Evolutionary conservation across 1,140 invertebrate genomes (phyloP).

Genomic region (Tetramorium parvispinum): DNA sequence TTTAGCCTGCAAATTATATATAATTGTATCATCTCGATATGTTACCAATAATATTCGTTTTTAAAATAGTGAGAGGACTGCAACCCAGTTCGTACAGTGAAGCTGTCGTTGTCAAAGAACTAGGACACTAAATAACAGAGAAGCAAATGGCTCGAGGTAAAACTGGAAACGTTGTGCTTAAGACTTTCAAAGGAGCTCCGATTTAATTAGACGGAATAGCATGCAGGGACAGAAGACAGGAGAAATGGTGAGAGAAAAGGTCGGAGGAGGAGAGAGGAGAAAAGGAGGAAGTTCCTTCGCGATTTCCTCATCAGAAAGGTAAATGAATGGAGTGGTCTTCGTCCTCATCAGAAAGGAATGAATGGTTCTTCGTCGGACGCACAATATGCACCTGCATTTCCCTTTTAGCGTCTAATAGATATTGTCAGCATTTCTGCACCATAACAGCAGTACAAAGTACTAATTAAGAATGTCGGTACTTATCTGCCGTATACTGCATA

Average conservation of each 20-base stretch:
- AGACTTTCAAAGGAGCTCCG: conserved; percentile 61
- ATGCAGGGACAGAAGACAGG: not conserved
- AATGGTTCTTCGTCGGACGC: conserved; percentile 4
- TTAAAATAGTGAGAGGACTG: conserved; percentile 14
- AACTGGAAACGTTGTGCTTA: conserved; percentile 65
- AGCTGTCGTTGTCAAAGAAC: conserved; percentile 52
- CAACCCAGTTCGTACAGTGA: conserved; percentile 31
- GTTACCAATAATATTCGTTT: not conserved
- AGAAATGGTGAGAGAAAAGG: not conserved
- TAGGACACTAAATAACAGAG: conserved; percentile 52
- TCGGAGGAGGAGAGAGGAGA: not conserved
- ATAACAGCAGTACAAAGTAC: conserved; percentile 26
- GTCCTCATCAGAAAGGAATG: no score
- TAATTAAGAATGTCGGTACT: conserved; percentile 34
- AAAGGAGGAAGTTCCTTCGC: conserved; percentile 35
- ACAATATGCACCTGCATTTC: conserved; percentile 51
- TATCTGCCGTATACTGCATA: not conserved
- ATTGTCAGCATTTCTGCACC: conserved; percentile 27
- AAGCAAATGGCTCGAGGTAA: conserved; percentile 65
- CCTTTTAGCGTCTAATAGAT: conserved; percentile 52
- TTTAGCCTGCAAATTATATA: not conserved
- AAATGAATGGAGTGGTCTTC: conserved; percentile 41
- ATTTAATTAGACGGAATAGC: conserved; percentile 73
- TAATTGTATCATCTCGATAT: not conserved
- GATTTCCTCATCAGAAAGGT: conserved; percentile 60